These are phyloP conservation scores for Tanaodytes sp. DNA, from an alignment of 2,888 invertebrate genomes.

Conservation along the genomic window DNA sequence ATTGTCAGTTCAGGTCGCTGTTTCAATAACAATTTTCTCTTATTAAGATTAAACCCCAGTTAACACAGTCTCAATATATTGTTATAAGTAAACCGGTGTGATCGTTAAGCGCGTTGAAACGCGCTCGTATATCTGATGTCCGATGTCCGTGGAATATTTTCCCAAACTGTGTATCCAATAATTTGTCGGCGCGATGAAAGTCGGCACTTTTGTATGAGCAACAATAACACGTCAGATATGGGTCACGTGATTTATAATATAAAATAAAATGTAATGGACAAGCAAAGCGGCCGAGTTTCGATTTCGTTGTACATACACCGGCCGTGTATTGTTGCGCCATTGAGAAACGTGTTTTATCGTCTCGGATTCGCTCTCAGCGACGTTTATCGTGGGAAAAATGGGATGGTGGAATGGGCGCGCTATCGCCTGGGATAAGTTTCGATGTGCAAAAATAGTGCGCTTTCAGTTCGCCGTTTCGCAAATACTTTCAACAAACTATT, in stretches of 20 bases:
- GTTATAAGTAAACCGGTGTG: slow-evolving; percentile 40
- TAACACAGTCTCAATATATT: slow-evolving; percentile 41
- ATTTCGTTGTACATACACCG: slow-evolving; percentile 35
- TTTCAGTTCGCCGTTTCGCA: too few species aligned
- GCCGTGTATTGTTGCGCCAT: slow-evolving; percentile 19
- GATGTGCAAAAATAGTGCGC: too few species aligned
- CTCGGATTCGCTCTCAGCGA: slow-evolving; percentile 1
- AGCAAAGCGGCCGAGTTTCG: slow-evolving; percentile 19
- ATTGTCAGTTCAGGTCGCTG: slow-evolving; percentile 8
- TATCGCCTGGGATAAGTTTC: too few species aligned
- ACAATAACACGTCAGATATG: slow-evolving; percentile 24
- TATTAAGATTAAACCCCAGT: too few species aligned
- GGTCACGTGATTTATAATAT: slow-evolving; percentile 24
- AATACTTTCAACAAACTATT: too few species aligned
- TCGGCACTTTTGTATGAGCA: slow-evolving; percentile 28
- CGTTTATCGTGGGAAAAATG: neutral
- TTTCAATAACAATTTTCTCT: slow-evolving; percentile 25
- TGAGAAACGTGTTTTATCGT: slow-evolving; percentile 13
- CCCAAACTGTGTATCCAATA: slow-evolving; percentile 17
- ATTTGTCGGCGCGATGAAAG: slow-evolving; percentile 6
- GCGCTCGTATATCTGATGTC: slow-evolving; percentile 19
- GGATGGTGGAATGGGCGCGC: too few species aligned
- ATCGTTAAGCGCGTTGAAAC: slow-evolving; percentile 12
- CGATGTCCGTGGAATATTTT: slow-evolving; percentile 22
- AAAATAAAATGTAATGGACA: slow-evolving; percentile 25